Evolutionary conservation across 2,888 invertebrate genomes (phyloP).

Genomic region (Brachyptera risi): DNA sequence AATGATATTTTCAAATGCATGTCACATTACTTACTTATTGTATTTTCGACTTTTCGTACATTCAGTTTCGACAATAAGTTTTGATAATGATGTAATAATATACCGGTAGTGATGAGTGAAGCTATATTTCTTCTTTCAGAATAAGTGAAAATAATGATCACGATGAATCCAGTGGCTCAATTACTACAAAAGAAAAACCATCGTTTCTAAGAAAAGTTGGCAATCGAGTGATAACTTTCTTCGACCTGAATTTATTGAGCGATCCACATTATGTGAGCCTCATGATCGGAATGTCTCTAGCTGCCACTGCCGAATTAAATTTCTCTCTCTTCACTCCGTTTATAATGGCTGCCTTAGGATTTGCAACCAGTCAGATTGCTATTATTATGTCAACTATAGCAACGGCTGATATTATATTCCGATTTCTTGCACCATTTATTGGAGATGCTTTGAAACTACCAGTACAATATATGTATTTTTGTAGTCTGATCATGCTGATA

Average conservation of each 20-base stretch:
- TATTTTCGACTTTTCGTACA: no score
- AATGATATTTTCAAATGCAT: no score
- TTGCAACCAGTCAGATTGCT: conserved; percentile 56
- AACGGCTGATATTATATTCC: conserved; percentile 57
- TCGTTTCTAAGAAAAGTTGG: no score
- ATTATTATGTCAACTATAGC: conserved; percentile 60
- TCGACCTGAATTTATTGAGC: conserved; percentile 61
- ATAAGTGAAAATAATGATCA: no score
- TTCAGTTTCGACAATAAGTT: no score
- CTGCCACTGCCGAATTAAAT: conserved; percentile 64
- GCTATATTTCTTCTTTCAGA: no score
- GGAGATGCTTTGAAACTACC: conserved; percentile 59
- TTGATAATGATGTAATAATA: no score
- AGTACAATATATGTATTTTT: conserved; percentile 60
- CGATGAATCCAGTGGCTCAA: no score
- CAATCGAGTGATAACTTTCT: conserved; percentile 54
- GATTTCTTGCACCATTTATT: conserved; percentile 61
- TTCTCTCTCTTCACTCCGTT: conserved; percentile 64
- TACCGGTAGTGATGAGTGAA: no score
- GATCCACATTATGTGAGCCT: conserved; percentile 66
- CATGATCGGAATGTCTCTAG: conserved; percentile 62
- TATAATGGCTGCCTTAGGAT: conserved; percentile 59
- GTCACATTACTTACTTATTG: no score
- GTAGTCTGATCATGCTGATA: conserved; percentile 57
- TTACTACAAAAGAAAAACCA: no score